phyloP scores from a whole-genome alignment of 2,797 vertebrate genomes.

The Bufotes viridis region DNA sequence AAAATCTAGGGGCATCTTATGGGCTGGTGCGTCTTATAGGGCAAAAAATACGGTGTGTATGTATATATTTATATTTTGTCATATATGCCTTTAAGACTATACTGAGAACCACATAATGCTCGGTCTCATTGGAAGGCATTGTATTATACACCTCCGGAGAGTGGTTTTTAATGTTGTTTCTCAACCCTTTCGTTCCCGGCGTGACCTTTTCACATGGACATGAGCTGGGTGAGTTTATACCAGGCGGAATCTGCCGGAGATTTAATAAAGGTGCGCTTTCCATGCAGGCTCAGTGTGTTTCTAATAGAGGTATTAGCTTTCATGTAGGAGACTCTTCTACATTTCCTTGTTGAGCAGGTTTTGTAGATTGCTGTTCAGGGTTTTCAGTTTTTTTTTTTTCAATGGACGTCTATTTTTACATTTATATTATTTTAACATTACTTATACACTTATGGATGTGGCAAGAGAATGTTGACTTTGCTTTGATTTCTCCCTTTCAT shows the following conservation, averaged over 20 bases:
- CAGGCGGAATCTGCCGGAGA: neutral
- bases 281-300: conserved; percentile 38
- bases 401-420: neutral
- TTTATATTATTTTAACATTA: too few species aligned
- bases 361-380: conserved; percentile 19
- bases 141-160: neutral
- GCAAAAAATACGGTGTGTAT: too few species aligned
- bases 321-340: conserved; percentile 5
- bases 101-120: neutral
- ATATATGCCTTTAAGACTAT: neutral
- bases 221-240: neutral
- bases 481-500: neutral
- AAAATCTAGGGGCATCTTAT: too few species aligned
- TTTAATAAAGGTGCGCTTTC: conserved; percentile 35
- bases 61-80: too few species aligned
- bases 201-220: neutral
- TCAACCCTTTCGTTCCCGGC: neutral
- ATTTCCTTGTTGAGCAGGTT: neutral
- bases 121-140: neutral
- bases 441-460: neutral
- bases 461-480: neutral
- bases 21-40: too few species aligned
- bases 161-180: neutral
- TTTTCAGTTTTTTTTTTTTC: conserved; percentile 19
- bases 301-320: conserved; percentile 32